Conservation (phyloP, 1,140 invertebrate genomes). For the Palaemon carinicauda region DNA sequence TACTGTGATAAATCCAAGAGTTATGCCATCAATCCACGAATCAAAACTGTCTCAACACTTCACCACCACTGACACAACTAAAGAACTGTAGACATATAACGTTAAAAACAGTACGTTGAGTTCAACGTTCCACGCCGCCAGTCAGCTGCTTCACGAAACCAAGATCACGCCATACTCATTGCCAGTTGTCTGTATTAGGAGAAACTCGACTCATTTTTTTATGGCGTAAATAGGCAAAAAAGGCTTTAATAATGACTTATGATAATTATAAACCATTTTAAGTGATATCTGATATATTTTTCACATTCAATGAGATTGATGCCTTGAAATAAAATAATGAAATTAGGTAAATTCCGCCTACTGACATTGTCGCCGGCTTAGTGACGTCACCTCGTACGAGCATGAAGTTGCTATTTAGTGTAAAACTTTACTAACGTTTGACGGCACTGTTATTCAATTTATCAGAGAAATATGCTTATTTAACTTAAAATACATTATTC, state of each 20-base stretch:
- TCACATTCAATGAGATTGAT: no score
- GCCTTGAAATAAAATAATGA: no score
- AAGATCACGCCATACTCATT: neutral
- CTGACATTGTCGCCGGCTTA: neutral
- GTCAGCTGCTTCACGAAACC: neutral
- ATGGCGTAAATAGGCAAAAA: no score
- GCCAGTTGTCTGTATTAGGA: neutral
- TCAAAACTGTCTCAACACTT: no score
- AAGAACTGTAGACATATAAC: neutral
- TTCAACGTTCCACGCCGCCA: neutral
- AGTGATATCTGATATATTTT: no score
- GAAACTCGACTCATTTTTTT: neutral
- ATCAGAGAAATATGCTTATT: no score
- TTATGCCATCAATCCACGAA: no score
- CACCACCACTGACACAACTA: neutral
- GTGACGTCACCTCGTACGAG: slow-evolving; percentile 2
- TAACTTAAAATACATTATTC: no score
- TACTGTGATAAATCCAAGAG: no score
- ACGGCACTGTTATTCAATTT: neutral
- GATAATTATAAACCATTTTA: no score
- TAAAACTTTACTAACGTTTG: neutral
- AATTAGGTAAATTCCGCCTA: neutral
- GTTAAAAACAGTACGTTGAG: neutral
- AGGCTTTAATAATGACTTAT: no score
- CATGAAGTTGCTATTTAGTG: neutral